Conservation (phyloP, 2,888 invertebrate genomes). For the Polyommatus iphigenia region DNA sequence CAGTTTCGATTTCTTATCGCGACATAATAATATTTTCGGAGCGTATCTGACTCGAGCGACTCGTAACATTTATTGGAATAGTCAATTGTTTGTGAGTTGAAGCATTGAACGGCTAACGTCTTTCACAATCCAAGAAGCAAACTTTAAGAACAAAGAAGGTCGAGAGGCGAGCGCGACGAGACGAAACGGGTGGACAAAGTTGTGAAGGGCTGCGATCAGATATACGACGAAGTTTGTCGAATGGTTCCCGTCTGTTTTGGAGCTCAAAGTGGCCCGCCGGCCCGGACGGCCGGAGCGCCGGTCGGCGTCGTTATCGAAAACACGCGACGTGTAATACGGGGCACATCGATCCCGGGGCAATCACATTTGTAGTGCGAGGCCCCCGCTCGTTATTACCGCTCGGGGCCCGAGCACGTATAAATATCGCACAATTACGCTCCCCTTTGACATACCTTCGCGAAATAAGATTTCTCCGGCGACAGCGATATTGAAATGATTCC, state of each 20-base stretch:
- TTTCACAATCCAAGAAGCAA: neutral
- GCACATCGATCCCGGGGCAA: neutral
- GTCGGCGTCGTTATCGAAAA: neutral
- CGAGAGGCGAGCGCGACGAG: neutral
- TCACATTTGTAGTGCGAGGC: neutral
- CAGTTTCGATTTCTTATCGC: neutral
- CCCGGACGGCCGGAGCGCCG: neutral
- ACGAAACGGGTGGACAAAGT: neutral
- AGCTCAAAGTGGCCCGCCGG: neutral
- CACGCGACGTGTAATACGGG: neutral
- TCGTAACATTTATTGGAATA: neutral
- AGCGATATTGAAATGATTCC: slow-evolving; percentile 35
- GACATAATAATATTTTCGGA: neutral
- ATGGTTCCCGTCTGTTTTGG: neutral
- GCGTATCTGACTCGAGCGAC: neutral
- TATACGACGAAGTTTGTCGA: slow-evolving; percentile 8
- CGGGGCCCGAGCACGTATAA: slow-evolving; percentile 5
- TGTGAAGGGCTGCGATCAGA: neutral
- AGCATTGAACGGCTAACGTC: neutral
- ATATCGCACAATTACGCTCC: slow-evolving; percentile 17
- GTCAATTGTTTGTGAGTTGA: no score
- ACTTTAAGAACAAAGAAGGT: neutral
- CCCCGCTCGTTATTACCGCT: slow-evolving; percentile 5
- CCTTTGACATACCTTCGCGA: slow-evolving; percentile 39
- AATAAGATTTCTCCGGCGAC: slow-evolving; percentile 40